Evolutionary conservation across 35 echinoderm and acorn worm species (phyloP).

Genomic region (Apostichopus parvimensis): DNA sequence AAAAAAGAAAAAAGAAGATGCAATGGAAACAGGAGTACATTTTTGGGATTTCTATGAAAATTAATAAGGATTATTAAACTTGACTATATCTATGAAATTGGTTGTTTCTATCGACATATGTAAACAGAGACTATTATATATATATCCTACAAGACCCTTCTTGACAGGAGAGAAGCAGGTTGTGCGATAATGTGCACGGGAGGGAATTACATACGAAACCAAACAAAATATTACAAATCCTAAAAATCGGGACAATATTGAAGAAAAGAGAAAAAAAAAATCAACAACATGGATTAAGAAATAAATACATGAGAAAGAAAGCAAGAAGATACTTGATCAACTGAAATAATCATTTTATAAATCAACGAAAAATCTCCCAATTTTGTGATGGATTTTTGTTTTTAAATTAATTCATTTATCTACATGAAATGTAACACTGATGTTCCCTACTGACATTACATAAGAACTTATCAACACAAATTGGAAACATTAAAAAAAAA

Average conservation of each 20-base stretch:
- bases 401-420: neutral
- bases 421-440: neutral
- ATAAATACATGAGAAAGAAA: neutral
- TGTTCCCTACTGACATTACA: neutral
- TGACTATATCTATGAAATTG: constrained; percentile 22
- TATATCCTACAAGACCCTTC: neutral
- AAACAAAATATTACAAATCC: neutral
- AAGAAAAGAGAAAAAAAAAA: neutral
- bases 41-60: neutral
- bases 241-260: neutral
- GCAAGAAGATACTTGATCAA: too few relatives aligned
- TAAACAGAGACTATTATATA: constrained; percentile 12
- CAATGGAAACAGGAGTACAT: neutral
- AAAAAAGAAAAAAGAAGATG: neutral
- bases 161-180: constrained; percentile 16
- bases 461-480: too few relatives aligned
- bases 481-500: too few relatives aligned
- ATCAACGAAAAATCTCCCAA: neutral
- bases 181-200: neutral
- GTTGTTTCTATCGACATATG: neutral
- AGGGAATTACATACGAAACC: neutral
- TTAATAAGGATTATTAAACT: constrained; percentile 1
- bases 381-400: neutral
- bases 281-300: neutral
- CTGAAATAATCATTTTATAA: too few relatives aligned